These are phyloP conservation scores for Ormyrus thymus DNA, from an alignment of 2,888 invertebrate genomes.

Conservation along the genomic window DNA sequence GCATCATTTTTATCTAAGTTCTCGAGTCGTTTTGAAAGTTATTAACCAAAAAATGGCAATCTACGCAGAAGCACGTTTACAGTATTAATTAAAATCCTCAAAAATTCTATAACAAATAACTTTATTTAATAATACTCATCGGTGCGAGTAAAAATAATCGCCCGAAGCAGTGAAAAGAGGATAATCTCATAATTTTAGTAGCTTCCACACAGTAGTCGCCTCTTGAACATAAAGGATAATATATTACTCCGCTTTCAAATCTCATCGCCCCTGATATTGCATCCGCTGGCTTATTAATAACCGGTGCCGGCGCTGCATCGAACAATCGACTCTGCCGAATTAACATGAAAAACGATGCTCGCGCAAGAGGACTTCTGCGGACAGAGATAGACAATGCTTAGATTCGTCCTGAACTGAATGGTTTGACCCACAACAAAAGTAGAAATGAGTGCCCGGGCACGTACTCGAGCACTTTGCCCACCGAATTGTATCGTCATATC, in stretches of 20 bases:
- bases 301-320: slow-evolving; percentile 31
- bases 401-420: background rate
- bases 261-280: background rate
- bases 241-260: slow-evolving; percentile 35
- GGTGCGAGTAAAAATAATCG: background rate
- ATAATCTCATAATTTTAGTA: too few species aligned
- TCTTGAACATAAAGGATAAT: slow-evolving; percentile 17
- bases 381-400: background rate
- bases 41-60: too few species aligned
- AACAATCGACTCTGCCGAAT: slow-evolving; percentile 40
- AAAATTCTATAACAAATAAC: background rate
- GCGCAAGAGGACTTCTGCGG: background rate
- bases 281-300: slow-evolving; percentile 43
- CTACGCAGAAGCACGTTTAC: too few species aligned
- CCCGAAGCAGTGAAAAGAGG: too few species aligned
- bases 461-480: slow-evolving; percentile 41
- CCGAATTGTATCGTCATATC: slow-evolving; percentile 32
- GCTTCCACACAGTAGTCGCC: too few species aligned
- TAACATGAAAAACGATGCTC: slow-evolving; percentile 51
- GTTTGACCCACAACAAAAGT: slow-evolving; percentile 34
- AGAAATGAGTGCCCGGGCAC: slow-evolving; percentile 46
- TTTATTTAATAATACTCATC: background rate
- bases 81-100: background rate
- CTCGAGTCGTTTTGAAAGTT: too few species aligned
- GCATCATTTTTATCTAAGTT: too few species aligned